Evolutionary conservation across 2,888 invertebrate genomes (phyloP), one percentile per base, ranked within the genome.

Genomic region (Lithosia quadra): DNA sequence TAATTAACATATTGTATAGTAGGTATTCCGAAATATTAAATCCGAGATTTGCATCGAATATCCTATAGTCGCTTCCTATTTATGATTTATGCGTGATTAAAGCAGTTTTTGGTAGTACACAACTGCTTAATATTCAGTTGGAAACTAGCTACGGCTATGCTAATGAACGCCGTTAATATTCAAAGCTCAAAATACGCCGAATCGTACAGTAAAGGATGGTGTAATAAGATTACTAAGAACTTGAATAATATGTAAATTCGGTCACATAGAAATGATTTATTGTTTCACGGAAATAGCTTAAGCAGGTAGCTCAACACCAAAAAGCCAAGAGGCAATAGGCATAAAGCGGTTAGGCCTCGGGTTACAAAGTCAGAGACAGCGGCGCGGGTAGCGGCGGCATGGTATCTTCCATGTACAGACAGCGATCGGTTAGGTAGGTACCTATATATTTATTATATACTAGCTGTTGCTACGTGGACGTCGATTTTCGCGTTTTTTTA

Each of bases 151-250:
- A 67, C 63, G 65, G 73, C 77, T 77, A 76, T 79, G 78, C 75
- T 84, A 82, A 78, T 75, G 71, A 74, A 68, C 63, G 63, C 67
- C 71, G 85, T 86, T 78, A 86, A 86, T 86, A 86, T 87, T 85
- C 87, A 87, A 80, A 73, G 78, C 58, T 74, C 75, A 77, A 68
- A 75, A 76, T 84, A 79, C 75, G 75, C 74, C 61, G 73, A 73
- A 80, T 73, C 73, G 65, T 70, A 68, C 67, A 58, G 63, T 62
- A 60, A 64, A 60, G 56, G 33, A 34, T 56, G 59, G 73, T 69
- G 56, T 69, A 53, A 64, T 55, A 15, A 71, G 53, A 71, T 78
- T 78, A 68, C 22, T 55, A 36, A 15, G 18, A 28, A 7, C 28
- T 24, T 18, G 10, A 24, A 34, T 58, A n/a, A 59, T 58, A n/a